These are phyloP conservation scores for Cosmia pyralina DNA, from an alignment of 2,888 invertebrate species.

Conservation along the genomic window DNA sequence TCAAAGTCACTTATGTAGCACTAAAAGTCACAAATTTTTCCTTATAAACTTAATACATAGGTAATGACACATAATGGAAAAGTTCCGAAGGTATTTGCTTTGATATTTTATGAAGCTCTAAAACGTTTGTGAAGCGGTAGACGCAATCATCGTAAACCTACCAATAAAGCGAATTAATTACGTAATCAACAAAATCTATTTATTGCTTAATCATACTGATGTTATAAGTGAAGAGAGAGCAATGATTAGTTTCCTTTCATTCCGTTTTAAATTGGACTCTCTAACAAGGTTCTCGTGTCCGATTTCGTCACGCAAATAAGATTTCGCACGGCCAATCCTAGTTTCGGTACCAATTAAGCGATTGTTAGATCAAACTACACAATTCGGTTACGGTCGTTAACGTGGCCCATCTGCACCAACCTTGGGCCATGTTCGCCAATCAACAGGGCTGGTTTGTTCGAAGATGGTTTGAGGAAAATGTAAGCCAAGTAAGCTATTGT, in stretches of 20 bases:
- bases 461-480: constrained; percentile 18
- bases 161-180: constrained; percentile 53
- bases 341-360: constrained; percentile 57
- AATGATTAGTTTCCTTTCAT: constrained; percentile 43
- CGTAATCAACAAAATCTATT: constrained; percentile 58
- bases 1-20: no score
- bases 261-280: constrained; percentile 41
- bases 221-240: constrained; percentile 40
- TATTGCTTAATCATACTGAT: constrained; percentile 58
- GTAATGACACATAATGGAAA: constrained; percentile 9
- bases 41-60: constrained; percentile 7
- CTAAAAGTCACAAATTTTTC: background rate
- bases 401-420: constrained; percentile 26
- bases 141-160: constrained; percentile 57
- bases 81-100: constrained; percentile 30
- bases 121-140: constrained; percentile 47
- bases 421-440: constrained; percentile 41
- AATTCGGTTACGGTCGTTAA: constrained; percentile 55
- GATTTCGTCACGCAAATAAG: constrained; percentile 57
- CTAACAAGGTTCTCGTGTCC: constrained; percentile 55
- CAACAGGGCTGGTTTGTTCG: constrained; percentile 32
- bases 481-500: constrained; percentile 5
- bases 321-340: constrained; percentile 58
- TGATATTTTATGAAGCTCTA: constrained; percentile 54
- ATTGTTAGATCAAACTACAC: constrained; percentile 56